These are phyloP conservation scores for Sphyrna mokarran DNA, from an alignment of 2,113 vertebrate genomes.

Conservation along the genomic window DNA sequence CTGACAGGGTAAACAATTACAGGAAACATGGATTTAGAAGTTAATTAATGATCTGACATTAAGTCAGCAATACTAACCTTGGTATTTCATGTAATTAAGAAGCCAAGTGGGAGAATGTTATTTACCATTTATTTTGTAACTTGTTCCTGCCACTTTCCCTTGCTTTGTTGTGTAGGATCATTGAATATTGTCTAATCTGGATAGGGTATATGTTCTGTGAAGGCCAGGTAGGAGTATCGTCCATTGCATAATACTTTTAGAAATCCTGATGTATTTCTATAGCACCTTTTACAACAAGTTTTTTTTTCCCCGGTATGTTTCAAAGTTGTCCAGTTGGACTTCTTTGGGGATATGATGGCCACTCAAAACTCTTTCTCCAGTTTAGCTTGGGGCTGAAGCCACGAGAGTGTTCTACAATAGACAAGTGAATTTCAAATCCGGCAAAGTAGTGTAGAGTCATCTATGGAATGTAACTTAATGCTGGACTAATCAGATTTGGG, in stretches of 20 bases:
- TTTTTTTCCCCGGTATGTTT: neutral
- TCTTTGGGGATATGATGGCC: neutral
- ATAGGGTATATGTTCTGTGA: neutral
- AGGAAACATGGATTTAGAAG: neutral
- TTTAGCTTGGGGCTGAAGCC: neutral
- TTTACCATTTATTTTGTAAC: neutral
- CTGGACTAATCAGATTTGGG: neutral
- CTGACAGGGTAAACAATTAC: neutral
- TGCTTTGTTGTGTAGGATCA: too few species aligned
- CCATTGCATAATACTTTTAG: neutral
- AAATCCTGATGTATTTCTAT: neutral
- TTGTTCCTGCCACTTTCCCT: neutral
- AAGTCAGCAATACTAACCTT: neutral
- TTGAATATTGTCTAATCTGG: neutral
- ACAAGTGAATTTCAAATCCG: neutral
- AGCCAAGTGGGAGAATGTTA: neutral
- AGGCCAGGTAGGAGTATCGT: too few species aligned
- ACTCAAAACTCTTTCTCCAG: neutral
- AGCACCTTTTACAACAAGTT: neutral
- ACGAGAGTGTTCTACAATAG: neutral
- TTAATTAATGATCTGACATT: conserved; percentile 1
- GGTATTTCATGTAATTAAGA: neutral
- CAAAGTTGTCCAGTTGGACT: neutral
- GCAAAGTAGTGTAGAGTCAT: neutral
- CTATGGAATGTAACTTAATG: neutral